These are phyloP conservation scores for Oopsacas minuta DNA, from an alignment of 37 sponge, comb jelly and placozoan genomes.

Conservation along the genomic window DNA sequence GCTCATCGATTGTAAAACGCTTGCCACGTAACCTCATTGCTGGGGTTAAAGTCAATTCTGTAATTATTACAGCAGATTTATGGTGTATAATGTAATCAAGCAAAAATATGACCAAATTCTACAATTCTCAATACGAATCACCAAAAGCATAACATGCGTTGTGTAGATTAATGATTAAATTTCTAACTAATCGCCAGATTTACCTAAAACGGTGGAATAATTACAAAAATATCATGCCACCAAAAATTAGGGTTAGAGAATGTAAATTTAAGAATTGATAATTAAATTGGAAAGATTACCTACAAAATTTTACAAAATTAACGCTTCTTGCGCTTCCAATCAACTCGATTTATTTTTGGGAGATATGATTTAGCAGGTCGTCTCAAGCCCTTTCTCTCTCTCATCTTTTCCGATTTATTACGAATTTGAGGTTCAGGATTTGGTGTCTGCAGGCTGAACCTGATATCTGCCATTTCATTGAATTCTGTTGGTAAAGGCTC, in stretches of 20 bases:
- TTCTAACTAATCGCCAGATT: too few relatives aligned
- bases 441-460: neutral
- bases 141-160: too few relatives aligned
- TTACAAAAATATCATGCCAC: too few relatives aligned
- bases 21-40: constrained; percentile 5
- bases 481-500: neutral
- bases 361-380: neutral
- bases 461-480: constrained; percentile 7
- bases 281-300: neutral
- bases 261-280: too few relatives aligned
- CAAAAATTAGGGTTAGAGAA: too few relatives aligned
- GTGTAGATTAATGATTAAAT: too few relatives aligned
- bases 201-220: too few relatives aligned
- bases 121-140: too few relatives aligned
- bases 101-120: too few relatives aligned
- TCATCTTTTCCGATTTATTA: neutral
- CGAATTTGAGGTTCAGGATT: neutral
- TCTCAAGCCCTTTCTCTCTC: neutral
- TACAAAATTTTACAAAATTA: neutral
- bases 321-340: neutral
- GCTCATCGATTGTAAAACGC: neutral
- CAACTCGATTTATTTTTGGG: neutral
- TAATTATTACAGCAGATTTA: too few relatives aligned
- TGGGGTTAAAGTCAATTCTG: too few relatives aligned
- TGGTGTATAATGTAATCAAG: too few relatives aligned